These are phyloP conservation scores for Cavia aperea DNA, from an alignment of 2,113 vertebrate species.

Conservation along the genomic window DNA sequence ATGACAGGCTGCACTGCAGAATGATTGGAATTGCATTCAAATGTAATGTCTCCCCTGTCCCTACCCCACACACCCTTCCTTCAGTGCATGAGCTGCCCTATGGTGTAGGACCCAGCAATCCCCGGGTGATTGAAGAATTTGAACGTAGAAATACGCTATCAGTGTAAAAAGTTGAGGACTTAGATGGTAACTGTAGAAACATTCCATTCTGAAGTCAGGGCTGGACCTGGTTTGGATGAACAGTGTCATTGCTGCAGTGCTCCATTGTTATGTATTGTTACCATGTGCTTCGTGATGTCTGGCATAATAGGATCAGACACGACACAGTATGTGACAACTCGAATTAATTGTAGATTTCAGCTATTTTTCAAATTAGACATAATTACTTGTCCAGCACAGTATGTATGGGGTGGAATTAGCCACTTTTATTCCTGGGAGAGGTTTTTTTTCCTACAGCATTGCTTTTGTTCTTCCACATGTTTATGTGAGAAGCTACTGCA, in stretches of 20 bases:
- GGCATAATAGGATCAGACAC: slow-evolving; percentile 52
- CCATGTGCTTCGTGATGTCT: neutral
- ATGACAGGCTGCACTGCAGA: neutral
- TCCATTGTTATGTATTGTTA: slow-evolving; percentile 39
- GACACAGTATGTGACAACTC: slow-evolving; percentile 52
- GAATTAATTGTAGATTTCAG: slow-evolving; percentile 57
- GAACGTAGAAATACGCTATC: slow-evolving; percentile 12
- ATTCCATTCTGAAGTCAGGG: neutral
- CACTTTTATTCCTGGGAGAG: slow-evolving; percentile 50
- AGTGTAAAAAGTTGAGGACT: neutral
- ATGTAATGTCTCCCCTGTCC: slow-evolving; percentile 4
- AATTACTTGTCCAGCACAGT: slow-evolving; percentile 35
- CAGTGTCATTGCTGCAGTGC: neutral
- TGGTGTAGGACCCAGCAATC: neutral
- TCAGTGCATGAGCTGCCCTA: neutral
- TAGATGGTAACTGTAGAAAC: slow-evolving; percentile 1
- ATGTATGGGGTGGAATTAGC: slow-evolving; percentile 48
- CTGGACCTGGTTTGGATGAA: neutral
- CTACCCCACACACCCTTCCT: neutral
- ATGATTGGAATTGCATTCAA: slow-evolving; percentile 33
- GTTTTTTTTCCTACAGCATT: slow-evolving; percentile 55
- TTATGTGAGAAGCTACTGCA: slow-evolving; percentile 28
- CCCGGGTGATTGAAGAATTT: neutral
- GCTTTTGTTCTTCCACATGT: slow-evolving; percentile 60
- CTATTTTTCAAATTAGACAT: slow-evolving; percentile 65